phyloP scores from a whole-genome alignment of 2,113 vertebrate genomes.

The Eubucco bourcierii region DNA sequence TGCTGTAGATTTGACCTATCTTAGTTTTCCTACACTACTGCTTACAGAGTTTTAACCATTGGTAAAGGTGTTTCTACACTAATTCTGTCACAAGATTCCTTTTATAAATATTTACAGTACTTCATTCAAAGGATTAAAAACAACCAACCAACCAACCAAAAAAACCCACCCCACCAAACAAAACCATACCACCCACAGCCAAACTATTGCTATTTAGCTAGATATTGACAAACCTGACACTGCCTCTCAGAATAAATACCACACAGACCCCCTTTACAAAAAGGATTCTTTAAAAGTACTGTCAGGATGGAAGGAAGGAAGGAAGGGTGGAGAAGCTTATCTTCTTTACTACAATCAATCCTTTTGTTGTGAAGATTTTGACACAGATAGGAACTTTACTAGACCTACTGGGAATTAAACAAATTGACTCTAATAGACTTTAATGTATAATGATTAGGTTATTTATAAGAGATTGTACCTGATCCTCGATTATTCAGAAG shows the following conservation, averaged over 20 bases:
- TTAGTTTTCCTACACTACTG: not conserved
- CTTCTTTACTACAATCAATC: not conserved
- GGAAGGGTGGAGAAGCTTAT: not conserved
- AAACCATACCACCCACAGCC: no score
- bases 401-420: constrained; percentile 62
- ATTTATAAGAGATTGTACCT: constrained; percentile 65
- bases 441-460: constrained; percentile 69
- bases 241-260: not conserved
- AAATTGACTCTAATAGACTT: constrained; percentile 72
- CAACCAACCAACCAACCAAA: not conserved
- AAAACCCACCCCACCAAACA: not conserved
- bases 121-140: not conserved
- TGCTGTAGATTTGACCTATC: not conserved
- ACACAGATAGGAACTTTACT: constrained; percentile 28
- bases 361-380: constrained; percentile 41
- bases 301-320: not conserved
- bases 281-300: not conserved
- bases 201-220: not conserved
- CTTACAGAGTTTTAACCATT: not conserved
- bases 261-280: not conserved
- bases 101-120: not conserved
- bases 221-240: not conserved
- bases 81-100: not conserved
- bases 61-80: not conserved
- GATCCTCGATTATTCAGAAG: constrained; percentile 67